Conservation (phyloP, 2,797 vertebrate species). For the Sebastes jordani region DNA sequence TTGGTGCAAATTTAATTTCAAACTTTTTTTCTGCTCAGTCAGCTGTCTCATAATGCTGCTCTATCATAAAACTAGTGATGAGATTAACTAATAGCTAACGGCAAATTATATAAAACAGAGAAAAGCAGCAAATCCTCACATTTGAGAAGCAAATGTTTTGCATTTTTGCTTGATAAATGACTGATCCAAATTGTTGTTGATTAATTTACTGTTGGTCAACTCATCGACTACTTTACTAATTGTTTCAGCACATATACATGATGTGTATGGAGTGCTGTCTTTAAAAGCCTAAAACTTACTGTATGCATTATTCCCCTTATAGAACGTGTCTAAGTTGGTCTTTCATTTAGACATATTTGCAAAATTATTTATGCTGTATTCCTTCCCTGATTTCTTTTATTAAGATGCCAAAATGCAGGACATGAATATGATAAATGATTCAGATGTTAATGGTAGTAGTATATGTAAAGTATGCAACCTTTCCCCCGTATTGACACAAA, state of each 20-base stretch:
- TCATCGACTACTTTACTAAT: not conserved
- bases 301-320: not conserved
- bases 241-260: not conserved
- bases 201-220: not conserved
- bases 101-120: not conserved
- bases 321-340: not conserved
- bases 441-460: not conserved
- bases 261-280: not conserved
- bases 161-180: not conserved
- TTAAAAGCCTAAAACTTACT: not conserved
- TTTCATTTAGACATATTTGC: not conserved
- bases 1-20: not conserved
- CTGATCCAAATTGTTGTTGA: not conserved
- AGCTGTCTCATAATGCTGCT: not conserved
- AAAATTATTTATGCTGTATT: slow-evolving; percentile 4
- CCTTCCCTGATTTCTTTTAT: not conserved
- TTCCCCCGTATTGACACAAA: not conserved
- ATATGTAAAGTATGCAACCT: not conserved
- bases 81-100: not conserved
- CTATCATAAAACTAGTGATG: not conserved
- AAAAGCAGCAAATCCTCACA: not conserved
- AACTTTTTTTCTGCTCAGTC: not conserved
- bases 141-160: not conserved
- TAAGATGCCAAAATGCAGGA: not conserved
- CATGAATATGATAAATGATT: slow-evolving; percentile 23